A percentile compares a stretch with the other conserved stretches of the same genome.
These are phyloP conservation scores for Lemur catta DNA, from an alignment of 2,797 vertebrate species.

Conservation along the genomic window DNA sequence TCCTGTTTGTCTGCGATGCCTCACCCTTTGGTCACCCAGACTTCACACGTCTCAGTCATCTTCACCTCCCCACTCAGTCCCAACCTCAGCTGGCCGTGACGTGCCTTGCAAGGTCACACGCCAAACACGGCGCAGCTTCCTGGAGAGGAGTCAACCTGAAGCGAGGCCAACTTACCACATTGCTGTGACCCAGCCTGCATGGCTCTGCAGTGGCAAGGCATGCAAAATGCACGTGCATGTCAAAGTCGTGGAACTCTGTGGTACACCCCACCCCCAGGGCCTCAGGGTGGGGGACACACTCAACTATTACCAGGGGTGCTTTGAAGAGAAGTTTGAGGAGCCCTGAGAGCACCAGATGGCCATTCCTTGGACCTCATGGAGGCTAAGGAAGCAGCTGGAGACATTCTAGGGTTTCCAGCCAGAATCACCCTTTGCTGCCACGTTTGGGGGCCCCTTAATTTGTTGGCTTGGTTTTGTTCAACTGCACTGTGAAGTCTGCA, in stretches of 20 bases:
- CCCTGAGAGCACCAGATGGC: background rate
- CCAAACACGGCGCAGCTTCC: background rate
- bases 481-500: background rate
- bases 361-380: background rate
- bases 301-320: background rate
- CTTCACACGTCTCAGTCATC: background rate
- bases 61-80: background rate
- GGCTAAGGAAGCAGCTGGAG: background rate
- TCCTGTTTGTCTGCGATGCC: background rate
- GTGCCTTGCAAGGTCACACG: rapidly evolving
- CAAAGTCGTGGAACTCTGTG: background rate
- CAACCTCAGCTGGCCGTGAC: rapidly evolving
- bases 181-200: rapidly evolving
- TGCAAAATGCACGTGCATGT: rapidly evolving
- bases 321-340: background rate
- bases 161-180: rapidly evolving
- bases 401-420: background rate
- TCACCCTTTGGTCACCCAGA: background rate
- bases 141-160: background rate
- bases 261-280: background rate
- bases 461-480: background rate
- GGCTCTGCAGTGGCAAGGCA: background rate
- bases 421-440: background rate
- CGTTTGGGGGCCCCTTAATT: background rate
- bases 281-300: no score